phyloP scores from a whole-genome alignment of 92 coral and sea anemone species.

The Pocillopora grandis region DNA sequence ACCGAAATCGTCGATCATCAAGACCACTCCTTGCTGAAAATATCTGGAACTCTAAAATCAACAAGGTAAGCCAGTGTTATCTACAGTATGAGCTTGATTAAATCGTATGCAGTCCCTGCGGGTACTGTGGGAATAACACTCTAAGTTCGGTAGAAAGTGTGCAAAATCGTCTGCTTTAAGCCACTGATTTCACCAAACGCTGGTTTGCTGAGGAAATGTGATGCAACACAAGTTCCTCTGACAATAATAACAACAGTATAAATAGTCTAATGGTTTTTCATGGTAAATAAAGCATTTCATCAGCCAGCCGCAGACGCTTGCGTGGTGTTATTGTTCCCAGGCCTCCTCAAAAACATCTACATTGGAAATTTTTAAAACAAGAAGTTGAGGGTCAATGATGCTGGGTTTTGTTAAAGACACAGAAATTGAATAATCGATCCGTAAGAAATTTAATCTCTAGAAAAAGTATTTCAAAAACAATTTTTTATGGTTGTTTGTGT shows the following conservation, averaged over 20 bases:
- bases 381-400: too few relatives aligned
- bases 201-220: slow-evolving; percentile 21
- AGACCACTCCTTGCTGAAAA: slow-evolving; percentile 20
- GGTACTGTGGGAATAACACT: background rate
- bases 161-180: slow-evolving; percentile 2
- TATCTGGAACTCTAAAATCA: background rate
- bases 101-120: background rate
- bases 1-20: background rate
- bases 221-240: slow-evolving; percentile 13
- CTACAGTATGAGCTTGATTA: background rate
- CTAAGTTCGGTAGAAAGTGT: slow-evolving; percentile 2
- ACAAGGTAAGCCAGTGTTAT: background rate
- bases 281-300: slow-evolving; percentile 16
- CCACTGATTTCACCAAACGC: background rate
- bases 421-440: too few relatives aligned
- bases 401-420: too few relatives aligned
- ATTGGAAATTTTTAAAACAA: too few relatives aligned
- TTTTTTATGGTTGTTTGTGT: background rate
- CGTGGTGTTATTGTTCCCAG: slow-evolving; percentile 49
- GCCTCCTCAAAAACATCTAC: background rate
- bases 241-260: background rate
- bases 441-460: background rate
- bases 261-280: background rate
- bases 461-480: too few relatives aligned
- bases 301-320: too few relatives aligned